These are phyloP conservation scores for Gastracanthus pulcherrimus DNA, from an alignment of 2,888 invertebrate genomes.

Conservation along the genomic window DNA sequence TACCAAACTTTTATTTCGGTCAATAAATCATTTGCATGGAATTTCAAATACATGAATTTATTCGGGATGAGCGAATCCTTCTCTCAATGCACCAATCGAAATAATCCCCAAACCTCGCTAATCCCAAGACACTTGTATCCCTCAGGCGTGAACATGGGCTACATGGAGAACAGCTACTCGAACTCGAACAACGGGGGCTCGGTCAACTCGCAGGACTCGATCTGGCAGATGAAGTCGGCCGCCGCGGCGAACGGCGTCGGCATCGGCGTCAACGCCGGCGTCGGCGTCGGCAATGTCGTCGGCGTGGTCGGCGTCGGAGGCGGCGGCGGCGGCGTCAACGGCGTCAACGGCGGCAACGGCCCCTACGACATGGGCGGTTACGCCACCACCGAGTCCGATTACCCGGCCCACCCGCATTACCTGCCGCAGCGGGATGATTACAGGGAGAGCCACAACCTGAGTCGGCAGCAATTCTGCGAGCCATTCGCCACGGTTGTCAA, in stretches of 20 bases:
- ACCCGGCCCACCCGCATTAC: constrained; percentile 90
- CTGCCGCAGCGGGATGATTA: constrained; percentile 86
- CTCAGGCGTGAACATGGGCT: constrained; percentile 91
- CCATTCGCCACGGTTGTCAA: constrained; percentile 94
- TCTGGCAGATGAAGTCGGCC: constrained; percentile 97
- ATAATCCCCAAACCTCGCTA: too few relatives aligned
- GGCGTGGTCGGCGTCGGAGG: constrained; percentile 85
- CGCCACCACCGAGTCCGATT: constrained; percentile 87
- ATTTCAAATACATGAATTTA: too few relatives aligned
- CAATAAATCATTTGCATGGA: not conserved
- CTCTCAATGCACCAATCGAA: too few relatives aligned
- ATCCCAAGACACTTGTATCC: too few relatives aligned
- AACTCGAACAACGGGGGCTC: constrained; percentile 97
- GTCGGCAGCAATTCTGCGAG: constrained; percentile 93
- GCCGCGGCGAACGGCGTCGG: constrained; percentile 83
- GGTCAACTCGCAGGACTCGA: constrained; percentile 95
- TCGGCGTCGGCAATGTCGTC: too few relatives aligned
- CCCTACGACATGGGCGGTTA: constrained; percentile 91
- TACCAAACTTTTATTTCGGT: too few relatives aligned
- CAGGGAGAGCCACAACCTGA: constrained; percentile 88
- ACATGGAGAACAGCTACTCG: constrained; percentile 94
- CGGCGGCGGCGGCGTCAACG: constrained; percentile 85
- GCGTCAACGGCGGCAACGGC: too few relatives aligned
- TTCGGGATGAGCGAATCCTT: too few relatives aligned
- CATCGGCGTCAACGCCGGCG: constrained; percentile 88